Base-by-base conservation (phyloP, 2,888 invertebrate genomes). In the Morpho deidamia region DNA sequence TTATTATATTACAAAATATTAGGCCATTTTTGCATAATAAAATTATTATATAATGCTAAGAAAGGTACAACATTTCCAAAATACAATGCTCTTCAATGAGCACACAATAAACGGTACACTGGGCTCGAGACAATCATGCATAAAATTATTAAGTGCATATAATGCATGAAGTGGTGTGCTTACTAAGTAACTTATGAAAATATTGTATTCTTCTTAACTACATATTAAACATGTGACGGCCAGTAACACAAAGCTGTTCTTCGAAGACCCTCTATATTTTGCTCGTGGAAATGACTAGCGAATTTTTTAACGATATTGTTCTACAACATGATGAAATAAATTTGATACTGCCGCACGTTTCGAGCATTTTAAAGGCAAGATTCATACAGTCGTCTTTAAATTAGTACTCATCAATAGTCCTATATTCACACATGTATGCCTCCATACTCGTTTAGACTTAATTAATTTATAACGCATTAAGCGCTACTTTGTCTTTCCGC, bases 231-330 rank as follows among this genome's bases (percentile, higher is more conserved):
- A 23, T 23, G 23, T 23, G 23, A 23, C 23, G 23, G 23, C 23
- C 4, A 23, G 23, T 23, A 23, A 23, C 23, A 23, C 23, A 23
- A 23, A 23, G 23, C 5, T 23, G 23, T 23, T 23, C 23, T 23
- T 23, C 23, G 23, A 23, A 23, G 23, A 23, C 23, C 23, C 23
- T 23, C 23, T 42, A n/a, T 12, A 14, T 35, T 7, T 34, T 34
- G 43, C 14, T 45, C 14, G 50, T 47, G 23, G n/a, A 41, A 55
- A 56, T 62, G 62, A 62, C 62, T 62, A 62, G 62, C 56, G 52
- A 51, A 55, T n/a, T 11, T 39, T 44, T 34, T 41, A 1, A 23
- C 23, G 5, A 23, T 23, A 23, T 23, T 23, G 23, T 23, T 23
- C 23, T 23, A 23, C 5, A 23, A 23, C 23, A 23, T 23, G 39